A percentile compares a stretch with the other conserved stretches of the same genome.
Conservation (phyloP, 2,797 vertebrate genomes). For the Nyctalus aviator region DNA sequence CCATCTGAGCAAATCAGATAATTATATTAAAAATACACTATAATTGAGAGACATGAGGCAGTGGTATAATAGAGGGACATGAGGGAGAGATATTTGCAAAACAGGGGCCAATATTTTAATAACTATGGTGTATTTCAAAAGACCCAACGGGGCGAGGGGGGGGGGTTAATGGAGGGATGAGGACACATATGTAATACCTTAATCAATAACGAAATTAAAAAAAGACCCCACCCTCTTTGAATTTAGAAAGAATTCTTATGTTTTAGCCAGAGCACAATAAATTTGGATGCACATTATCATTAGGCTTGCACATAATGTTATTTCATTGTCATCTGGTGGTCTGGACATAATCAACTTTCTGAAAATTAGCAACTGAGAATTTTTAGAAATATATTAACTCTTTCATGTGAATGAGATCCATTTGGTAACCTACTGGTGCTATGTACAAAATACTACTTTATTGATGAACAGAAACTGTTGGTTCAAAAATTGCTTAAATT, state of each 20-base stretch:
- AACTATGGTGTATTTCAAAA: constrained; percentile 32
- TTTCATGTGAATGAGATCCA: neutral
- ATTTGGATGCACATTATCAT: neutral
- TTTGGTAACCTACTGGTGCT: neutral
- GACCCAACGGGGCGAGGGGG: neutral
- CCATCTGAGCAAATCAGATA: constrained; percentile 54
- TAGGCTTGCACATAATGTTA: neutral
- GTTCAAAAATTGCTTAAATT: neutral
- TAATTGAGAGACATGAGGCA: constrained; percentile 59
- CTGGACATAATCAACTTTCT: constrained; percentile 54
- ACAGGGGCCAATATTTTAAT: neutral
- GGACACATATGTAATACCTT: too few relatives aligned
- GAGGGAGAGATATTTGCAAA: neutral
- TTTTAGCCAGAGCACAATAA: neutral
- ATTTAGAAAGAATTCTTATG: neutral
- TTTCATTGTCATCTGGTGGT: constrained; percentile 24
- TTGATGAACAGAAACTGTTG: neutral
- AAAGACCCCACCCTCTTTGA: neutral
- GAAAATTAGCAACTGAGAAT: constrained; percentile 28
- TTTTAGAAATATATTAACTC: constrained; percentile 55
- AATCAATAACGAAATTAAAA: too few relatives aligned
- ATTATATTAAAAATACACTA: constrained; percentile 47
- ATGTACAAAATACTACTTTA: neutral
- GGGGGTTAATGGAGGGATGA: too few relatives aligned
- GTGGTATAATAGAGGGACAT: neutral